A percentile compares a stretch with the other conserved stretches of the same genome.
Evolutionary conservation across 2,113 vertebrate species (phyloP).

Genomic region (Cheilinus undulatus): DNA sequence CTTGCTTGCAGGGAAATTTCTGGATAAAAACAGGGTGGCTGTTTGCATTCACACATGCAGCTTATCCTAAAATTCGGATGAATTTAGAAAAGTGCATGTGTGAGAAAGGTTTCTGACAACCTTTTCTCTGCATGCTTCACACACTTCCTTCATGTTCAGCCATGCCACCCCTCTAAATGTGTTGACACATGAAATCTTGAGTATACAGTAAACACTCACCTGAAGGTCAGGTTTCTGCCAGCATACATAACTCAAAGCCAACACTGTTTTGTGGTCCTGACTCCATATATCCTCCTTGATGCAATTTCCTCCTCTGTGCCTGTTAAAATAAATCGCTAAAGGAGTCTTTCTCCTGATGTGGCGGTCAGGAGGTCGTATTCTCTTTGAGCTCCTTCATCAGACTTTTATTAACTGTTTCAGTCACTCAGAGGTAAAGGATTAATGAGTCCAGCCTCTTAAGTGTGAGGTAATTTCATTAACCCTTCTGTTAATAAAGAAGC

Average conservation of each 20-base stretch:
- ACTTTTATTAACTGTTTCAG: slow-evolving; percentile 68
- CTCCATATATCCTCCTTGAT: slow-evolving; percentile 27
- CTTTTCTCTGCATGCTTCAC: not conserved
- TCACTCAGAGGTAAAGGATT: slow-evolving; percentile 21
- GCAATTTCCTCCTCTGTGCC: slow-evolving; percentile 59
- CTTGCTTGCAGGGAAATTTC: no score
- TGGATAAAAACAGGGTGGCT: no score
- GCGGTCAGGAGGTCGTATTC: slow-evolving; percentile 63
- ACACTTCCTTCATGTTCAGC: slow-evolving; percentile 10
- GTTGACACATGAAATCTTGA: slow-evolving; percentile 29
- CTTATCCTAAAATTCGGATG: no score
- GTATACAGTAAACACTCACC: slow-evolving; percentile 50
- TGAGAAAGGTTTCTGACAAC: not conserved
- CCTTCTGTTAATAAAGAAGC: slow-evolving; percentile 46
- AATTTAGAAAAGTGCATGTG: no score
- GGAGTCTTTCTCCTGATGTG: slow-evolving; percentile 64
- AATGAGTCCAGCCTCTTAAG: slow-evolving; percentile 41
- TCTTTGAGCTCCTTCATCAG: slow-evolving; percentile 62
- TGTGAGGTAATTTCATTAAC: slow-evolving; percentile 61
- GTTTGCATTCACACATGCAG: no score
- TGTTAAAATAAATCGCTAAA: slow-evolving; percentile 64
- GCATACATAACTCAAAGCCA: slow-evolving; percentile 7
- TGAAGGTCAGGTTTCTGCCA: slow-evolving; percentile 40
- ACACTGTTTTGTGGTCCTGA: slow-evolving; percentile 66
- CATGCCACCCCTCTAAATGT: not conserved